Conservation (phyloP, 92 coral and sea anemone genomes). For the Paragorgia papillata region DNA sequence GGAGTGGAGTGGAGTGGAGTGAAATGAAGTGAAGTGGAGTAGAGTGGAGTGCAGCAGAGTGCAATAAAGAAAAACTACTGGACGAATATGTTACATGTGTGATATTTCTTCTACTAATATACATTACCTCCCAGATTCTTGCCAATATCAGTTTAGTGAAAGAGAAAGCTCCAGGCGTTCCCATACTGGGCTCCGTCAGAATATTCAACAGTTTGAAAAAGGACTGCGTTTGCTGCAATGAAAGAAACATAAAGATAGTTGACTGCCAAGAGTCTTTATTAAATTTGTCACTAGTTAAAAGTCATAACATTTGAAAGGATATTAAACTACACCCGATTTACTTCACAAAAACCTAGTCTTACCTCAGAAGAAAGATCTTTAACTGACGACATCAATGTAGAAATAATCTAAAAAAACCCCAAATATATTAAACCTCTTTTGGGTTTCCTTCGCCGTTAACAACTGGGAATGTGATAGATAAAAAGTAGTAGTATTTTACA, state of each 20-base stretch:
- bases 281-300: too few relatives aligned
- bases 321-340: background rate
- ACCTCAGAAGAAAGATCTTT: constrained; percentile 98
- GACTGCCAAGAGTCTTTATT: too few relatives aligned
- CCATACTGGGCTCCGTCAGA: constrained; percentile 88
- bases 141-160: constrained; percentile 89
- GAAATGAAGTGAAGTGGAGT: too few relatives aligned
- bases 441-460: too few relatives aligned
- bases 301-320: too few relatives aligned
- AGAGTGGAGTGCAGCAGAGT: too few relatives aligned
- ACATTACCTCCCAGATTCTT: constrained; percentile 93
- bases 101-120: too few relatives aligned
- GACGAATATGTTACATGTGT: too few relatives aligned
- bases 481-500: too few relatives aligned
- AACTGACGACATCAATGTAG: constrained; percentile 88
- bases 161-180: constrained; percentile 87
- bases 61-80: too few relatives aligned
- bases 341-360: constrained; percentile 1
- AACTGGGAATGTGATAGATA: too few relatives aligned
- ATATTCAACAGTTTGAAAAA: constrained; percentile 90
- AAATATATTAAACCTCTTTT: background rate
- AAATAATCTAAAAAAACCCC: constrained; percentile 64
- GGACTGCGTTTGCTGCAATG: constrained; percentile 92
- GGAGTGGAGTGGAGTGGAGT: too few relatives aligned
- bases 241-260: background rate